A percentile compares a stretch with the other conserved stretches of the same genome.
Evolutionary conservation across 2,888 invertebrate species (phyloP).

Genomic region (Drosophila hamatofila): DNA sequence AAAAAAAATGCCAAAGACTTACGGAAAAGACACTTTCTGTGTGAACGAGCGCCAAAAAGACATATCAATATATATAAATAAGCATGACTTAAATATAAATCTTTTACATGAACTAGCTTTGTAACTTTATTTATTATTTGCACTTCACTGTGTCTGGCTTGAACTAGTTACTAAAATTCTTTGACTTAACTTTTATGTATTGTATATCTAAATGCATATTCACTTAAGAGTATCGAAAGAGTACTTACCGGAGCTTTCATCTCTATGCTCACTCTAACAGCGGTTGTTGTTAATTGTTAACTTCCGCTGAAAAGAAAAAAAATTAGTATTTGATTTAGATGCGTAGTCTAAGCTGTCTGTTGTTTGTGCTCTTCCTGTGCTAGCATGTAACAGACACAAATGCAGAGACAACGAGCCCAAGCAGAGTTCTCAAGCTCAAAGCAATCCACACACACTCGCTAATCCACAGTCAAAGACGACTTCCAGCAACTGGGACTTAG

Average conservation of each 20-base stretch:
- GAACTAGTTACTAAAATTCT: background rate
- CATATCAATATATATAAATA: conserved; percentile 13
- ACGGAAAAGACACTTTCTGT: conserved; percentile 77
- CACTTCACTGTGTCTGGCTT: background rate
- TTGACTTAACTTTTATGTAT: background rate
- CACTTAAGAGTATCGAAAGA: background rate
- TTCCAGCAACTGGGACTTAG: conserved; percentile 27
- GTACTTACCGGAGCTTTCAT: background rate
- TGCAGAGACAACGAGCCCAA: conserved; percentile 7
- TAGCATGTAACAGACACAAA: conserved; percentile 10
- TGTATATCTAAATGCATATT: background rate
- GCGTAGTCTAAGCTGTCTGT: conserved; percentile 3
- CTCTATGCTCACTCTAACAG: background rate
- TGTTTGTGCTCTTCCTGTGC: conserved; percentile 24
- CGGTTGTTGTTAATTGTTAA: conserved; percentile 25
- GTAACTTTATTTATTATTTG: background rate
- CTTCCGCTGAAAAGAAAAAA: conserved; percentile 48
- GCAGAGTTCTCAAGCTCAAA: conserved; percentile 39
- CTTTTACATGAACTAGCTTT: background rate
- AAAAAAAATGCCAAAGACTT: conserved; percentile 71
- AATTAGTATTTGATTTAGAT: conserved; percentile 21
- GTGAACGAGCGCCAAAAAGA: conserved; percentile 79
- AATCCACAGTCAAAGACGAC: conserved; percentile 26
- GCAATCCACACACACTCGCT: conserved; percentile 11
- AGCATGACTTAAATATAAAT: background rate